Conservation (phyloP, 1,140 invertebrate genomes). For the Nasonia longicornis region DNA sequence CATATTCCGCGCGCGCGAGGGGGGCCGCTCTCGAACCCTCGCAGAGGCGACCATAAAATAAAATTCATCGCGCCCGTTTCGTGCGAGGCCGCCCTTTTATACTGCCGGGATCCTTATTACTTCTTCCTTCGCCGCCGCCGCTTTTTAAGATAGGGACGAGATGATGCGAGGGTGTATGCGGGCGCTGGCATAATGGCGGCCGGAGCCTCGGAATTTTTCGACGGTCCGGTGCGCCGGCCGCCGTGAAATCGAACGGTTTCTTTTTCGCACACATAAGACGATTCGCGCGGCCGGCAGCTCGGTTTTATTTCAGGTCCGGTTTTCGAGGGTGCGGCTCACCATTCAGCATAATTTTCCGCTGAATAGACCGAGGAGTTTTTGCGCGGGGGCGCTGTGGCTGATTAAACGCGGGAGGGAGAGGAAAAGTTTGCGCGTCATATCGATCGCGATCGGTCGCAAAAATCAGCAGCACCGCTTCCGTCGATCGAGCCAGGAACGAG, state of each 20-base stretch:
- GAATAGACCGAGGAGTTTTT: conserved; percentile 17
- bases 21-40: conserved; percentile 48
- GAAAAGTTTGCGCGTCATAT: neutral
- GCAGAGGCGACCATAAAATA: conserved; percentile 64
- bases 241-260: neutral
- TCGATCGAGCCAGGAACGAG: neutral
- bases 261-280: conserved; percentile 28
- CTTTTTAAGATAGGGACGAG: conserved; percentile 30
- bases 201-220: neutral
- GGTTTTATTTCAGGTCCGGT: too few species aligned
- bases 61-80: conserved; percentile 66
- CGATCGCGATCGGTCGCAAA: conserved; percentile 5
- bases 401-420: conserved; percentile 23
- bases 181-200: neutral
- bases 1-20: conserved; percentile 66
- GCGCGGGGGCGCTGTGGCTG: neutral
- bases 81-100: conserved; percentile 51
- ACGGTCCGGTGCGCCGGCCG: neutral
- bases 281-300: conserved; percentile 11
- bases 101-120: neutral
- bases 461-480: neutral
- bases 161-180: conserved; percentile 12
- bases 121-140: neutral
- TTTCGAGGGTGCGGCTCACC: neutral
- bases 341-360: conserved; percentile 25